Percentiles rank a stretch among this genome's conserved stretches.
These are phyloP conservation scores for Ceraclea dissimilis DNA, from an alignment of 2,888 invertebrate genomes.

Conservation along the genomic window DNA sequence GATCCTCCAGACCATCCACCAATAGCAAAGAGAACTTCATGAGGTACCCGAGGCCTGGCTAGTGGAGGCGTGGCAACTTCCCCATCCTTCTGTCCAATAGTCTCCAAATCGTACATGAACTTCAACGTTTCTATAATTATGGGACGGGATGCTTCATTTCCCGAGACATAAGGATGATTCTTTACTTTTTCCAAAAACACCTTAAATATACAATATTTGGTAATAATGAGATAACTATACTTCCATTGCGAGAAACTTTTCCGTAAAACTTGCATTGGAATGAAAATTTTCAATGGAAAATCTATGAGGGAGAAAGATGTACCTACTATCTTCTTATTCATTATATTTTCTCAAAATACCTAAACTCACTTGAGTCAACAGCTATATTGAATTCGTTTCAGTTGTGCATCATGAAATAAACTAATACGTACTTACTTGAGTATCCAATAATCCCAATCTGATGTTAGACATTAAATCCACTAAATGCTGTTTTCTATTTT, in stretches of 20 bases:
- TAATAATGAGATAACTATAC: too few species aligned
- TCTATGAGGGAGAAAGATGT: too few species aligned
- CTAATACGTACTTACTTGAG: constrained; percentile 43
- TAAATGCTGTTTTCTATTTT: constrained; percentile 63
- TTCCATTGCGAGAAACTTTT: too few species aligned
- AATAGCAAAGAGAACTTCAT: constrained; percentile 80
- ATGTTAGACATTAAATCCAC: constrained; percentile 74
- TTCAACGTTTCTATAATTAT: constrained; percentile 86
- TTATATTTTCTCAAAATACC: too few species aligned
- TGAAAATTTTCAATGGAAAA: too few species aligned
- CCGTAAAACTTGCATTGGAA: too few species aligned
- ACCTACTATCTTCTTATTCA: too few species aligned
- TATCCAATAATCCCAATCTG: constrained; percentile 75
- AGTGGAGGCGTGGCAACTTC: constrained; percentile 80
- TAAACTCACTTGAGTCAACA: too few species aligned
- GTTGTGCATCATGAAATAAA: too few species aligned
- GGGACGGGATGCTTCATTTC: constrained; percentile 76
- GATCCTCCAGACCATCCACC: constrained; percentile 66
- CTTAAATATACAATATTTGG: constrained; percentile 40
- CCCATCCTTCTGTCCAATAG: constrained; percentile 70
- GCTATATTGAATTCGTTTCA: too few species aligned
- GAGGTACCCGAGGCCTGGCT: constrained; percentile 76
- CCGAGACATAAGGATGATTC: constrained; percentile 77
- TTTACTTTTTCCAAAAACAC: constrained; percentile 88
- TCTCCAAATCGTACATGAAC: constrained; percentile 87